Base-by-base conservation (phyloP, 1,140 invertebrate genomes). In the Eupristina koningsbergeri region DNA sequence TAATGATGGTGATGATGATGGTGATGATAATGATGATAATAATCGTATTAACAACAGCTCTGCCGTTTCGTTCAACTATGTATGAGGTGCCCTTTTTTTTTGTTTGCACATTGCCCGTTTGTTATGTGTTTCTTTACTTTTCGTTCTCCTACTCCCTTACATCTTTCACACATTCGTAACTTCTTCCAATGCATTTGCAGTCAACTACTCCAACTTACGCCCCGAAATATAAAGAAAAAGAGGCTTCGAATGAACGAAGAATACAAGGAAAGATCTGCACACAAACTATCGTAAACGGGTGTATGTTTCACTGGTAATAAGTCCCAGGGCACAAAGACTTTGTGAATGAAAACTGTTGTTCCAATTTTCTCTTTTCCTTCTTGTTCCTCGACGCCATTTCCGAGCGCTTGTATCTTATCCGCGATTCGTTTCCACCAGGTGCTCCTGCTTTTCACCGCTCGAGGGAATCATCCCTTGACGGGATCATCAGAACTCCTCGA, bases 91-190 rank as follows among this genome's bases (percentile, higher is more conserved):
- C 77, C 47, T 39, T 64, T 71, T 74, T 78, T n/a, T 86, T 86
- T 84, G 80, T 80, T 90, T 91, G 89, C 90, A 91, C 90, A 81
- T 91, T 91, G 89, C 89, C 90, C 90, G 83, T 87, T 80, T 67
- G 67, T 75, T 61, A 69, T 78, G 81, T 74, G 17, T 76, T n/a
- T 67, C 3, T 50, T 19, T 74, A 15, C 15, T 74, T 74, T 8
- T n/a, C 19, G 8, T n/a, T 47, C 15, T 47, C n/a, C 5, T 29
- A 17, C 15, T 41, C 19, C 17, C 41, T 7, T n/a, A 8, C 19
- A 26, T 71, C 71, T 26, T 36, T 45, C 7, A 7, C 36, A 22
- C 13, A 74, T 39, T 19, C 41, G 26, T 45, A 11, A 13, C 13
- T 75, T 50, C 34, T 36, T n/a, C n/a, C n/a, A n/a, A 7, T 13